phyloP scores from a whole-genome alignment of 1,140 invertebrate genomes.

The Andrena cerasifolii region DNA sequence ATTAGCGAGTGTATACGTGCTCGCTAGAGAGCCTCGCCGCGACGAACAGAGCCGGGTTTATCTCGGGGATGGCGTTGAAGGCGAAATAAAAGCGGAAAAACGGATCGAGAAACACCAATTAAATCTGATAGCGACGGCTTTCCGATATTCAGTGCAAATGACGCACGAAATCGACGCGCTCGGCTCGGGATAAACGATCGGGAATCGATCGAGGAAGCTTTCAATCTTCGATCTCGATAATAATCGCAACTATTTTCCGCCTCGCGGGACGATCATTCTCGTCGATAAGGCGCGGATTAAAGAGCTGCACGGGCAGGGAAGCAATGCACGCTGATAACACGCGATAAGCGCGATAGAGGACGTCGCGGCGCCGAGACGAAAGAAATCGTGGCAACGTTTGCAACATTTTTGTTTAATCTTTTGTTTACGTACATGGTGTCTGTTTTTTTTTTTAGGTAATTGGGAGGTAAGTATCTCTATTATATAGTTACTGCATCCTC shows the following conservation, averaged over 20 bases:
- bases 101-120: slow-evolving; percentile 59
- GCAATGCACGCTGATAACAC: neutral
- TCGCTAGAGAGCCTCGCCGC: slow-evolving; percentile 49
- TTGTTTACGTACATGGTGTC: too few relatives aligned
- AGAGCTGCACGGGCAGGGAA: neutral
- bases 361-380: neutral
- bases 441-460: too few relatives aligned
- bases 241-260: slow-evolving; percentile 45
- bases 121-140: slow-evolving; percentile 59
- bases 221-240: slow-evolving; percentile 39
- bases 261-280: slow-evolving; percentile 16
- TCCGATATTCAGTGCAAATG: slow-evolving; percentile 57
- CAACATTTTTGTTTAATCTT: too few relatives aligned
- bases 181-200: slow-evolving; percentile 18
- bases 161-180: slow-evolving; percentile 38
- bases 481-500: too few relatives aligned
- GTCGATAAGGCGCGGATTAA: slow-evolving; percentile 31
- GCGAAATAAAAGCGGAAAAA: neutral
- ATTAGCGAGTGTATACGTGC: slow-evolving; percentile 72
- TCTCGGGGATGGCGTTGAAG: too few relatives aligned
- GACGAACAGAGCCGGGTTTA: slow-evolving; percentile 14
- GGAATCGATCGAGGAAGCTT: slow-evolving; percentile 41
- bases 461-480: too few relatives aligned
- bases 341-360: neutral
- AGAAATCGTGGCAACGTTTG: neutral